These are phyloP conservation scores for Arenaria interpres DNA, from an alignment of 2,113 vertebrate species.

Conservation along the genomic window DNA sequence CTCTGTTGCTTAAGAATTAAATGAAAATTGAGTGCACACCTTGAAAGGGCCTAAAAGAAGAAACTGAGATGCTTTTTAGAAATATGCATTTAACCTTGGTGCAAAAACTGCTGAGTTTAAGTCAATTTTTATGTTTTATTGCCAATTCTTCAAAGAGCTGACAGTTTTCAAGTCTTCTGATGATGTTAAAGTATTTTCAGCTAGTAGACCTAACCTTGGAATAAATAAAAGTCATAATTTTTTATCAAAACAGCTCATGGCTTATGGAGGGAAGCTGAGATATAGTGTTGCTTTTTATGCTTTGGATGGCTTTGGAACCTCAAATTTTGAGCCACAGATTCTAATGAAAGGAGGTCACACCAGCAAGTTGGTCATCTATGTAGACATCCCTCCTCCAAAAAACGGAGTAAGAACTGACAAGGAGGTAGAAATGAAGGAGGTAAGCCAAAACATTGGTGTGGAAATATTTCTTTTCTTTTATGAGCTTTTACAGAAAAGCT, in stretches of 20 bases:
- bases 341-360: slow-evolving; percentile 86
- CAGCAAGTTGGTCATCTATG: slow-evolving; percentile 86
- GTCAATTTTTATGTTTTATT: not conserved
- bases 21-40: not conserved
- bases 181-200: not conserved
- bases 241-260: slow-evolving; percentile 78
- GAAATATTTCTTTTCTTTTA: not conserved
- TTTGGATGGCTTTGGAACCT: slow-evolving; percentile 77
- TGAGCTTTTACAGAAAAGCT: not conserved
- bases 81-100: not conserved
- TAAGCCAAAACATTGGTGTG: slow-evolving; percentile 42
- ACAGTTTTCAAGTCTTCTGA: not conserved
- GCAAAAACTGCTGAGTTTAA: not conserved
- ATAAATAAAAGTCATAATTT: not conserved
- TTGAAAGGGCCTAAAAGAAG: not conserved
- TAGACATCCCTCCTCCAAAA: slow-evolving; percentile 76
- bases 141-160: not conserved
- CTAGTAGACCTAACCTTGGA: not conserved
- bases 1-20: not conserved
- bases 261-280: slow-evolving; percentile 87
- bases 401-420: slow-evolving; percentile 79
- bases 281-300: slow-evolving; percentile 86
- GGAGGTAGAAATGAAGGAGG: slow-evolving; percentile 87
- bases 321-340: slow-evolving; percentile 92
- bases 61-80: not conserved